These are phyloP conservation scores for Microctonus hyperodae DNA, from an alignment of 2,888 invertebrate species.

Conservation along the genomic window DNA sequence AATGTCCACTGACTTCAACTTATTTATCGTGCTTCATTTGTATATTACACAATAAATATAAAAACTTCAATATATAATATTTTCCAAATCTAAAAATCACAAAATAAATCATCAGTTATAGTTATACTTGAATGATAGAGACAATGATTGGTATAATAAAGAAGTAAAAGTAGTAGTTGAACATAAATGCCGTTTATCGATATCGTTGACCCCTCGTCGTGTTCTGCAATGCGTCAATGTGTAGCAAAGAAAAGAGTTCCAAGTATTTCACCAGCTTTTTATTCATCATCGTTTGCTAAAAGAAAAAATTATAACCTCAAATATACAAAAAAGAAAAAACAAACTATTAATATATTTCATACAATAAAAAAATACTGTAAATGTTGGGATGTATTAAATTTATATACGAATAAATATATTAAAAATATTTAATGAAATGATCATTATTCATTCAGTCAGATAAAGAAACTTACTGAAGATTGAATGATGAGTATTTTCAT, in stretches of 20 bases:
- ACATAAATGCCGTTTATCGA: slow-evolving; percentile 9
- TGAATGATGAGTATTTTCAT: neutral
- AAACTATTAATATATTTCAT: neutral
- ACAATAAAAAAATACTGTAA: too few species aligned
- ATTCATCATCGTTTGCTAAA: too few species aligned
- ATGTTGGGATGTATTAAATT: too few species aligned
- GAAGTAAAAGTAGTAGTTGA: neutral
- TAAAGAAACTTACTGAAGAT: neutral
- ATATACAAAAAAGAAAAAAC: neutral
- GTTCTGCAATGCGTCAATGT: slow-evolving; percentile 46
- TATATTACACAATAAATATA: slow-evolving; percentile 17
- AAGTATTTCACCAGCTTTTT: too few species aligned
- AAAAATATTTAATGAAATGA: too few species aligned
- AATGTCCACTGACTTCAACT: neutral
- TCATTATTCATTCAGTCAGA: too few species aligned
- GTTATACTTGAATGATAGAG: neutral
- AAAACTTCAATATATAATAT: neutral
- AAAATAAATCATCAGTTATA: neutral
- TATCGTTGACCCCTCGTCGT: slow-evolving; percentile 36
- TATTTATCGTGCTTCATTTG: neutral
- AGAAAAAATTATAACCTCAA: too few species aligned
- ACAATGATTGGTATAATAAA: too few species aligned
- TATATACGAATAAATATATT: too few species aligned
- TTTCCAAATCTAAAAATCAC: neutral
- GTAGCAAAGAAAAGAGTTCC: neutral